Conservation (phyloP, 2,113 vertebrate genomes). For the Ptyas mucosa region DNA sequence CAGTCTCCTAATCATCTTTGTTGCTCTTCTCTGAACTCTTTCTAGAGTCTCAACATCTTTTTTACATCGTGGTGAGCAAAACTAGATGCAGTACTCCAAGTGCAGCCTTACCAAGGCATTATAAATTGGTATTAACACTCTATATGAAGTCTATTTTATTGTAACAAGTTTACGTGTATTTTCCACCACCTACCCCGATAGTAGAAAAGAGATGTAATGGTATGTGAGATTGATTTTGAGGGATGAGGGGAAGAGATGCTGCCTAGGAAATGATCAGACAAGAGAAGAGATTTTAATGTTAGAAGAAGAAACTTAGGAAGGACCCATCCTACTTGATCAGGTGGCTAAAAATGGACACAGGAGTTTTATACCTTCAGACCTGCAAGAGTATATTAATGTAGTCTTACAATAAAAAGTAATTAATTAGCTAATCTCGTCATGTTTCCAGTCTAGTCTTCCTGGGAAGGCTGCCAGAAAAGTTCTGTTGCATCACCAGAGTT, state of each 20-base stretch:
- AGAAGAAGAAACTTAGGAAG: background rate
- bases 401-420: background rate
- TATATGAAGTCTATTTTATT: background rate
- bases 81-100: too few species aligned
- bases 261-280: background rate
- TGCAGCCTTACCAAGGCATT: too few species aligned
- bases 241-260: background rate
- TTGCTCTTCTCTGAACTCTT: too few species aligned
- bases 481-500: background rate
- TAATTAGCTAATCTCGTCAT: background rate
- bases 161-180: background rate
- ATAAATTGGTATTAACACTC: too few species aligned
- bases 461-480: background rate
- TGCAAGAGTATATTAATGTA: background rate
- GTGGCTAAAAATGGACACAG: background rate
- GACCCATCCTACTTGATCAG: background rate
- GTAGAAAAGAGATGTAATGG: background rate
- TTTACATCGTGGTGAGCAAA: too few species aligned
- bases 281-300: background rate
- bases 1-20: too few species aligned
- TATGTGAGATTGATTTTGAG: background rate
- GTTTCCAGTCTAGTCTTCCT: background rate
- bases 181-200: background rate
- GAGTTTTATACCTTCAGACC: background rate
- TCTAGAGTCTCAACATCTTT: too few species aligned